phyloP scores from a whole-genome alignment of 2,113 vertebrate species.

The Heliornis fulica region DNA sequence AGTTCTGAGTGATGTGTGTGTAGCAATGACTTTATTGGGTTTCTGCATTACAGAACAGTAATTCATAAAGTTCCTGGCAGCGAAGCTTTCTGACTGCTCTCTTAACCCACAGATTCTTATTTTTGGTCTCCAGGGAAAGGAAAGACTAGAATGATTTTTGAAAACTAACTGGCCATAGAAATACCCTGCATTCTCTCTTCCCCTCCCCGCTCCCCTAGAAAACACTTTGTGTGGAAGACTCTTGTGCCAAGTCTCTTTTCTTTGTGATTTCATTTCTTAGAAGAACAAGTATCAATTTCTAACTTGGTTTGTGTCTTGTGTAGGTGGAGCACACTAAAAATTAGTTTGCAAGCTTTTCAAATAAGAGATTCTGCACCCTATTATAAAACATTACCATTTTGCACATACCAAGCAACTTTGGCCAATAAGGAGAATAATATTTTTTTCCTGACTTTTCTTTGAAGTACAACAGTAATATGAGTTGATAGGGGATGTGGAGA shows the following conservation, averaged over 20 bases:
- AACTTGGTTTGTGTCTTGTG: neutral
- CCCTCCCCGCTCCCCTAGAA: no score
- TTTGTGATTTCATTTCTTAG: neutral
- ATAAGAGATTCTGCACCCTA: neutral
- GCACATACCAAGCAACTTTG: neutral
- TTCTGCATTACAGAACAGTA: conserved; percentile 18
- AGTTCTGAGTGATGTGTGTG: neutral
- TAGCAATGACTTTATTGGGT: neutral
- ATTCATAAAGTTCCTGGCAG: conserved; percentile 6
- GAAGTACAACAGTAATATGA: neutral
- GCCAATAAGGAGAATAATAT: neutral
- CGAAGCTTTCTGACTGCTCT: neutral
- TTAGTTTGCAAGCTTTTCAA: neutral
- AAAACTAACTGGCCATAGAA: neutral
- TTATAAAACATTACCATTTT: neutral
- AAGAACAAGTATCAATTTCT: neutral
- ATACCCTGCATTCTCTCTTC: neutral
- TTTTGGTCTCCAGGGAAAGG: neutral
- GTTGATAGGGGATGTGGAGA: neutral
- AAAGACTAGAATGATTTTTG: neutral
- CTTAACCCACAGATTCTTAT: neutral
- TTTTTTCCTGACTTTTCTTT: neutral
- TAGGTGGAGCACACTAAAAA: neutral
- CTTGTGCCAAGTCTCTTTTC: neutral
- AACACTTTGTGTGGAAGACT: no score